A percentile compares a stretch with the other conserved stretches of the same genome.
Conservation (phyloP, 2,888 invertebrate species). For the Mythimna loreyi region DNA sequence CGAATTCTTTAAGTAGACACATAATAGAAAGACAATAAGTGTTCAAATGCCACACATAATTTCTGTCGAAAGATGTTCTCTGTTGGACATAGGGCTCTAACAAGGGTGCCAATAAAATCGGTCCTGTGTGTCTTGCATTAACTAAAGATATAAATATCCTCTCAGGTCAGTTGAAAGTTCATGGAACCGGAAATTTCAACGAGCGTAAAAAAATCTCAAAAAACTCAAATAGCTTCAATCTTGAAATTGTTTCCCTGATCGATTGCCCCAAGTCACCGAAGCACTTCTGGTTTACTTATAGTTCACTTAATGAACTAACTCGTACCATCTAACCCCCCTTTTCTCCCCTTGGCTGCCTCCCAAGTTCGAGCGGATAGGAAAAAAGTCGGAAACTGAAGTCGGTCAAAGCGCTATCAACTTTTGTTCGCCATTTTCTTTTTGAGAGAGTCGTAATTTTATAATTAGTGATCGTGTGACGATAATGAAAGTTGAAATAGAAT, state of each 20-base stretch:
- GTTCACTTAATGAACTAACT: slow-evolving; percentile 65
- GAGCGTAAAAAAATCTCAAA: neutral
- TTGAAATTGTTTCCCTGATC: slow-evolving; percentile 47
- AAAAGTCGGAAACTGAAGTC: slow-evolving; percentile 41
- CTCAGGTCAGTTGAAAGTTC: neutral
- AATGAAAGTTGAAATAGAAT: slow-evolving; percentile 12
- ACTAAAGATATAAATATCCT: neutral
- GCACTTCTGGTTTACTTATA: slow-evolving; percentile 55
- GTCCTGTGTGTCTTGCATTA: too few relatives aligned
- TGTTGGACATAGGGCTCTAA: too few relatives aligned
- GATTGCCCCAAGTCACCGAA: slow-evolving; percentile 43
- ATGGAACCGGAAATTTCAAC: neutral
- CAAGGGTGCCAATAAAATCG: too few relatives aligned
- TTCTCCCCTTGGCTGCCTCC: slow-evolving; percentile 48
- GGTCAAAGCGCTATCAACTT: slow-evolving; percentile 52
- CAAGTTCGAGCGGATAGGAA: slow-evolving; percentile 51
- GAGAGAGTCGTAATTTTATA: slow-evolving; percentile 43
- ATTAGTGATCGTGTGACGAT: slow-evolving; percentile 23
- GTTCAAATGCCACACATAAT: too few relatives aligned
- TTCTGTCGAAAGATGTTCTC: too few relatives aligned
- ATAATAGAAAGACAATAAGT: too few relatives aligned
- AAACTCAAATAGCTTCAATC: slow-evolving; percentile 20
- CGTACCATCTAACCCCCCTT: slow-evolving; percentile 30
- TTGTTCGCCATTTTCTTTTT: slow-evolving; percentile 37
- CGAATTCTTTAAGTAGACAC: too few relatives aligned